phyloP scores from a whole-genome alignment of 1,140 invertebrate genomes.

The Sitobion miscanthi region DNA sequence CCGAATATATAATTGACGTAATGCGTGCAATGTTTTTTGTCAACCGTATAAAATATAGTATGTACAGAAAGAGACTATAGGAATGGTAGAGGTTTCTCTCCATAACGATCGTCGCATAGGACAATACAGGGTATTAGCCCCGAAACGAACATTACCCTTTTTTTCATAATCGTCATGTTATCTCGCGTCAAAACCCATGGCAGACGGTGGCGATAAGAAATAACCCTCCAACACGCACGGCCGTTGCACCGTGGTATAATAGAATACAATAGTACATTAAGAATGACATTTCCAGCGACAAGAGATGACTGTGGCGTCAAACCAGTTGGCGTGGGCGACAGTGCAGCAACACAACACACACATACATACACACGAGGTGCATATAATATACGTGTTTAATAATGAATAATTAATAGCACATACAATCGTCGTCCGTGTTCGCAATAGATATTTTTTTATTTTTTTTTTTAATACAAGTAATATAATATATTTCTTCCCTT shows the following conservation, averaged over 20 bases:
- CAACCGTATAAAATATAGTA: too few relatives aligned
- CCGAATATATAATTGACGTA: too few relatives aligned
- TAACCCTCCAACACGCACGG: background rate
- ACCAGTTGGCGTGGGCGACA: conserved; percentile 44
- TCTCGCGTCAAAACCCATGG: background rate
- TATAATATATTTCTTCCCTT: background rate
- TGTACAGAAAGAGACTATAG: background rate
- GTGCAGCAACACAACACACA: background rate
- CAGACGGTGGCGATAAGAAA: background rate
- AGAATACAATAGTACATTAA: background rate
- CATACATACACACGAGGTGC: background rate
- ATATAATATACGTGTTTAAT: background rate
- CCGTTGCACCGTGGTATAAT: background rate
- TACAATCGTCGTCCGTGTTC: background rate
- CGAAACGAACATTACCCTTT: background rate
- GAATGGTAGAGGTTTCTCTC: background rate
- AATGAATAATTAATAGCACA: conserved; percentile 48
- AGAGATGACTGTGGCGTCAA: background rate
- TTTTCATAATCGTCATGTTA: background rate
- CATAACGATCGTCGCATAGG: background rate
- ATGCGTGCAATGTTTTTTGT: too few relatives aligned
- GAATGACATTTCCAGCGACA: background rate
- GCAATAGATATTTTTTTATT: background rate
- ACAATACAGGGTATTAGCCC: background rate
- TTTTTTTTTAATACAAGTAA: background rate